Evolutionary conservation across 2,113 vertebrate genomes (phyloP), one percentile per base, ranked within the genome.

Genomic region (Hystrix cristata): DNA sequence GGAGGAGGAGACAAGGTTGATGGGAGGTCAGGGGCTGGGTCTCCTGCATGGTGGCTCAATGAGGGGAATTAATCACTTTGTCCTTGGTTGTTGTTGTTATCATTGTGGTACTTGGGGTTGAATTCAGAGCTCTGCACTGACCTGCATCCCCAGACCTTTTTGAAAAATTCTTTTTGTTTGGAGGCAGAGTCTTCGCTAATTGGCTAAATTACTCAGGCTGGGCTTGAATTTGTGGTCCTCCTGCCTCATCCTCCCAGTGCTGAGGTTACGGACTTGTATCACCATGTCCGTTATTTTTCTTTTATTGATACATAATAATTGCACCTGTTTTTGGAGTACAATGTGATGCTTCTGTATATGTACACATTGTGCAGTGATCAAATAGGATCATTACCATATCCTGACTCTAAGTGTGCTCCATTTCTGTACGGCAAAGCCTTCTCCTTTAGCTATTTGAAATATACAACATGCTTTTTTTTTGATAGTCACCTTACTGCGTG

Each of bases 1-100:
- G 2, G 60, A 78, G 0, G 18, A 19, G 48, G 1, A 15, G 46
- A 12, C 2, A 15, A 13, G 43, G 53, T 7, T 4, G 0, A 10
- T 8, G 57, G 4, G 27, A 34, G 94, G 5, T 7, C 69, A 0
- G 0, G n/a, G 60, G 43, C 55, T 83, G 81, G 34, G 6, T 29
- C 55, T 72, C 38, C 23, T 16, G 29, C 46, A 2, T 7, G 12
- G 8, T 46, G 69, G 27, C n/a, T 69, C 51, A 57, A 29, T 34
- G 23, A 23, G 29, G 23, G 13, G 18, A 46, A 34, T 53, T 18
- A 62, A 34, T 15, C 29, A 15, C 38, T 83, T 53, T 53, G 53
- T 34, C 29, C 48, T 78, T 31, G 38, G 38, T 38, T 38, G 38
- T 38, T 38, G 38, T 38, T 38, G 38, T 38, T 38, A 2, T 79